phyloP scores from a whole-genome alignment of 2,113 vertebrate species.

The Lynx canadensis region DNA sequence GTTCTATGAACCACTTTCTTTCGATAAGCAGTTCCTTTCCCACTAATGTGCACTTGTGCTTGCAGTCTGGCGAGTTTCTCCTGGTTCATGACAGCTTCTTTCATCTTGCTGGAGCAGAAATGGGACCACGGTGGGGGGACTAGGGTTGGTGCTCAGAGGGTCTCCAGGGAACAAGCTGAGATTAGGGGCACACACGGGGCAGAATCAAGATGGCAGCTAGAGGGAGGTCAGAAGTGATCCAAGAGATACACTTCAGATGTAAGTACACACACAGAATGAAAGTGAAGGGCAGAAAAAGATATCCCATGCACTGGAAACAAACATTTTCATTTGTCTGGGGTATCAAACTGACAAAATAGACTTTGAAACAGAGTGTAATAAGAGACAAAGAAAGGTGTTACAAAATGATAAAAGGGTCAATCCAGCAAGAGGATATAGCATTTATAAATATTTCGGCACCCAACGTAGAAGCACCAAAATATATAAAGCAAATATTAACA shows the following conservation, averaged over 20 bases:
- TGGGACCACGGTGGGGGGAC: background rate
- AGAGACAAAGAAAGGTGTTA: background rate
- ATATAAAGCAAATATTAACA: background rate
- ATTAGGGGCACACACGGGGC: background rate
- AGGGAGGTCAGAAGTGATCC: background rate
- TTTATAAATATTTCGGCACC: background rate
- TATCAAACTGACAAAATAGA: background rate
- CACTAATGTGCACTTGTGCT: background rate
- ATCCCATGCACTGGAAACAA: background rate
- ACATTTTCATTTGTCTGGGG: background rate
- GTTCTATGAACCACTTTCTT: background rate
- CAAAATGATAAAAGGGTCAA: background rate
- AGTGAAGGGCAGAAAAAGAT: background rate
- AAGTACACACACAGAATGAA: background rate
- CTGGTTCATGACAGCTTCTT: background rate
- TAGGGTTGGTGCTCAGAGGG: background rate
- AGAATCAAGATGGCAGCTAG: background rate
- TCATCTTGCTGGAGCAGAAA: background rate
- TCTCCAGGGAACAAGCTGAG: background rate
- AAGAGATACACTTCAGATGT: background rate
- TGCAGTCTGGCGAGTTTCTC: background rate
- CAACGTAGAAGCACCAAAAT: background rate
- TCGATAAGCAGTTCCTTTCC: background rate
- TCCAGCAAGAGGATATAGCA: background rate
- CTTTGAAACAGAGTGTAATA: background rate